phyloP scores from a whole-genome alignment of 1,140 invertebrate species.

The Drosophila pseudoobscura region DNA sequence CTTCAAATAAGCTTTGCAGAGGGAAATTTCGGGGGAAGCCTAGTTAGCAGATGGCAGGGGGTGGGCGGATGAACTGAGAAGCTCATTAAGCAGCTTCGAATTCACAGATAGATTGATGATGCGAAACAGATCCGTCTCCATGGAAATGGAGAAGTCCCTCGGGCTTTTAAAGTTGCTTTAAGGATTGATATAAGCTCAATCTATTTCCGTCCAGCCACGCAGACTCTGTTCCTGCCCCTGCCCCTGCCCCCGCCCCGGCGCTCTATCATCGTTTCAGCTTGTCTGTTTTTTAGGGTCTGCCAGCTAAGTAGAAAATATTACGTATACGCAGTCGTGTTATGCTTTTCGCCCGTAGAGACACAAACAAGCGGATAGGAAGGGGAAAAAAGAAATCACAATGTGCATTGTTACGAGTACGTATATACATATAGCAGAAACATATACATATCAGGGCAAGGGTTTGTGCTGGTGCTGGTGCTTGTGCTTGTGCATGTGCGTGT shows the following conservation, averaged over 20 bases:
- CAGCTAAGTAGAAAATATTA: conserved; percentile 61
- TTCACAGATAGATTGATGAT: too few species aligned
- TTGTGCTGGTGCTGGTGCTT: background rate
- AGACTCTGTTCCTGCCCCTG: background rate
- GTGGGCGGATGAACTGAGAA: too few species aligned
- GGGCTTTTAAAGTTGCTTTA: too few species aligned
- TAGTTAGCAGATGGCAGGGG: too few species aligned
- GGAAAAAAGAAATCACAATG: conserved; percentile 40
- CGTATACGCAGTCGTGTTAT: conserved; percentile 54
- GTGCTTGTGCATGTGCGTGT: conserved; percentile 38
- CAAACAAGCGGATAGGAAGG: conserved; percentile 28
- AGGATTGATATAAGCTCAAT: conserved; percentile 13
- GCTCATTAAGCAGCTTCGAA: too few species aligned
- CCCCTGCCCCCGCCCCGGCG: background rate
- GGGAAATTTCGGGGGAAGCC: too few species aligned
- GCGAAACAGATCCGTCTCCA: too few species aligned
- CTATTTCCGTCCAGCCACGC: conserved; percentile 20
- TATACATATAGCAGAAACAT: conserved; percentile 20
- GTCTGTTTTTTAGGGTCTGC: conserved; percentile 37
- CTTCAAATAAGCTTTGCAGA: too few species aligned
- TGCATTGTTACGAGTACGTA: conserved; percentile 51
- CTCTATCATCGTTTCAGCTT: conserved; percentile 22
- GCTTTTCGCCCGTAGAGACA: conserved; percentile 18
- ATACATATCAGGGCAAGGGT: conserved; percentile 34
- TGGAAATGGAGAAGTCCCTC: too few species aligned